Evolutionary conservation across 2,888 invertebrate species (phyloP), one percentile per base, ranked within the genome.

Genomic region (Troilus luridus): DNA sequence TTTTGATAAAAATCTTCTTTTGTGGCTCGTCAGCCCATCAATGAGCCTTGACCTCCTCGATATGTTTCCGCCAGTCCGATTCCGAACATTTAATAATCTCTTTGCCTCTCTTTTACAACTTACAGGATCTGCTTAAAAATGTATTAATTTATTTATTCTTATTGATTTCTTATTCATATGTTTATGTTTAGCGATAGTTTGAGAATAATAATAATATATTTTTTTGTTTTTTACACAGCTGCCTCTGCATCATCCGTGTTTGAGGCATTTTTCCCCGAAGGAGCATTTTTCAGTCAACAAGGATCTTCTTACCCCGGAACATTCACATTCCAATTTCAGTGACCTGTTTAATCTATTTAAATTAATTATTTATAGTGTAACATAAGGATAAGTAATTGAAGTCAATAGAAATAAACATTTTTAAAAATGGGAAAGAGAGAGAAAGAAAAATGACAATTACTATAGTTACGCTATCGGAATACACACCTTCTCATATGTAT

Each of bases 201-300:
- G 27, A 7, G 11, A 56, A 67, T 17, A 54, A 60, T n/a, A n/a
- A n/a, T n/a, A n/a, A n/a, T n/a, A n/a, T 67, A 54, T 5, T 81
- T 85, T 0, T 59, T n/a, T 17, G 41, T 85, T 21, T 60, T 81
- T 90, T 77, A 60, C 24, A 54, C 7, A 88, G 91, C 91, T 54
- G 60, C 64, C 21, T 60, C 91, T 54, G 60, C 64, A 60, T 60
- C 85, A n/a, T 62, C 91, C 21, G 64, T 91, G n/a, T 92, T 92
- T 67, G 91, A 91, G 41, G 81, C 92, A 12, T 92, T 92, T 62
- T 92, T 92, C 89, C 67, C 88, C 54, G 91, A 89, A 19, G 92
- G 91, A 64, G 91, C 91, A 27, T 92, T 91, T 91, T 88, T 94
- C 62, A 90, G 92, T n/a, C 95, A 62, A 56, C 85, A 90, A 72